phyloP scores from a whole-genome alignment of 2,797 vertebrate species.

The Parotocinclus haroldoi region DNA sequence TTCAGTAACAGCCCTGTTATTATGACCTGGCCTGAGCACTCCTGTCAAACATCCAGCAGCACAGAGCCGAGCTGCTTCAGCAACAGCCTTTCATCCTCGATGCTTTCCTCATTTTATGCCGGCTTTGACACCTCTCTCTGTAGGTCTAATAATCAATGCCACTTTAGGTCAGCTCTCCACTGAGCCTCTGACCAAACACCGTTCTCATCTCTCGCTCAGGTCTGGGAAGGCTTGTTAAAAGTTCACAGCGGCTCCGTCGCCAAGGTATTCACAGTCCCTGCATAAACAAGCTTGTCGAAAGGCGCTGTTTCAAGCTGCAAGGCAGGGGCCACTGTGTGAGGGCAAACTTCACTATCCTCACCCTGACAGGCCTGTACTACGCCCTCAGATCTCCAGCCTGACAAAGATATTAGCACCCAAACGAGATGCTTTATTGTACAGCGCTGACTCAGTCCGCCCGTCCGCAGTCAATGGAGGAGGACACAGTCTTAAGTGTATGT shows the following conservation, averaged over 20 bases:
- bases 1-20: conserved; percentile 14
- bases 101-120: conserved; percentile 37
- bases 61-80: conserved; percentile 19
- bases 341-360: conserved; percentile 42
- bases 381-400: conserved; percentile 71
- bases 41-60: conserved; percentile 10
- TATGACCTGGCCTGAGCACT: conserved; percentile 27
- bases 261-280: conserved; percentile 39
- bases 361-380: conserved; percentile 55
- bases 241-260: conserved; percentile 42
- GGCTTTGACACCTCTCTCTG: conserved; percentile 38
- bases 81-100: conserved; percentile 41
- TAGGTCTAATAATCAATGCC: conserved; percentile 47
- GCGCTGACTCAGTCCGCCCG: conserved; percentile 44
- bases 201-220: conserved; percentile 35
- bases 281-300: conserved; percentile 50
- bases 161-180: conserved; percentile 44
- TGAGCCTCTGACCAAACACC: conserved; percentile 43
- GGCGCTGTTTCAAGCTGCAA: conserved; percentile 38
- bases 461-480: conserved; percentile 67
- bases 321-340: conserved; percentile 46
- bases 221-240: conserved; percentile 64
- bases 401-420: conserved; percentile 77
- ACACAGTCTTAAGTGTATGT: conserved; percentile 93
- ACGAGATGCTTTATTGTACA: conserved; percentile 76